These are phyloP conservation scores for Darevskia nairensis DNA, from an alignment of 2,797 vertebrate genomes.

Conservation along the genomic window DNA sequence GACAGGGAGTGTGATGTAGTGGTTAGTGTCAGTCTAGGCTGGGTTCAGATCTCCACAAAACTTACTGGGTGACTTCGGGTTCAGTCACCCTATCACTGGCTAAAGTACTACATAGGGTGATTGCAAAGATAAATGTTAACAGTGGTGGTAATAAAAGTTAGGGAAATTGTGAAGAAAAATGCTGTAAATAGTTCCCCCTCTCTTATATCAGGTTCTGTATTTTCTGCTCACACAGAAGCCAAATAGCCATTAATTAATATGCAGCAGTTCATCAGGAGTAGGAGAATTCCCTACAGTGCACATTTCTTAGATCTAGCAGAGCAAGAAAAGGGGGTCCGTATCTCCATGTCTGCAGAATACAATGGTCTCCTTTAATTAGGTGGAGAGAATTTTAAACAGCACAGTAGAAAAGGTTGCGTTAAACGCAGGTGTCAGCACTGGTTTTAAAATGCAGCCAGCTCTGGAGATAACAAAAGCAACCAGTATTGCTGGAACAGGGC, in stretches of 20 bases:
- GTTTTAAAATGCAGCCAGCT: neutral
- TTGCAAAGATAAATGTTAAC: too few relatives aligned
- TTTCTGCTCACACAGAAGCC: neutral
- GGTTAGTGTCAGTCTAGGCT: too few relatives aligned
- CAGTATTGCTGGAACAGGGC: neutral
- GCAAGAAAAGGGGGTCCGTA: neutral
- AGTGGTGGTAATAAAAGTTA: too few relatives aligned
- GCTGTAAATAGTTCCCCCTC: too few relatives aligned
- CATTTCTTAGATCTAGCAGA: neutral
- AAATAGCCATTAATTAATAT: neutral
- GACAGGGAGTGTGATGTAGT: too few relatives aligned
- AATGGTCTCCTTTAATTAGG: neutral
- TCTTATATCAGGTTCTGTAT: neutral
- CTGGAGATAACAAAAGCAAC: neutral
- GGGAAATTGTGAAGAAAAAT: too few relatives aligned
- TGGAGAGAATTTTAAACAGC: neutral
- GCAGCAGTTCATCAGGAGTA: neutral
- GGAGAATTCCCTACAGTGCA: neutral
- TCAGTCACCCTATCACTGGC: too few relatives aligned
- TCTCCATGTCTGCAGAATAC: neutral
- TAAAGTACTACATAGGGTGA: too few relatives aligned
- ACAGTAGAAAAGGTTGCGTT: neutral
- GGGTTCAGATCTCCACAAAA: too few relatives aligned
- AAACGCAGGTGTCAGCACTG: neutral
- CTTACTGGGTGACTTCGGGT: too few relatives aligned